Evolutionary conservation across 1,140 invertebrate species (phyloP), one percentile per base, ranked within the genome.

Genomic region (Rhyacophila brunnea): DNA sequence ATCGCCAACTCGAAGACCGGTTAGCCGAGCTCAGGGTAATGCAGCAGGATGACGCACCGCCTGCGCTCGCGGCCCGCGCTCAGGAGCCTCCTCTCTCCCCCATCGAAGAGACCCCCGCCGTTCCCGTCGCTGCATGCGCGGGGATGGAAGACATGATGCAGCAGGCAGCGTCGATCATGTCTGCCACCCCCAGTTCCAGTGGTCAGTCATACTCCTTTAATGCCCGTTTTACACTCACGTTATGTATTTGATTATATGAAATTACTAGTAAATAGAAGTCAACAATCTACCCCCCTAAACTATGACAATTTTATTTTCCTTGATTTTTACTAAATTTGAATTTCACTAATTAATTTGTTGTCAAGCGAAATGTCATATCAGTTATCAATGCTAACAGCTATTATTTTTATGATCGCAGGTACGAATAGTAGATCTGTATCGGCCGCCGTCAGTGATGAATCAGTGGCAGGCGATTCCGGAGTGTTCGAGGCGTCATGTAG

Each of bases 391-490:
- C n/a, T n/a, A n/a, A n/a, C n/a, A n/a, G n/a, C n/a, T n/a, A n/a
- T n/a, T n/a, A n/a, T n/a, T n/a, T n/a, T n/a, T n/a, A n/a, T n/a
- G n/a, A n/a, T n/a, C n/a, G n/a, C 83, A 58, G 87, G 87, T 23
- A 87, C 87, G 15, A 91, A 91, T 66, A 91, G 88, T 43, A 83
- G 89, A 67, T 92, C 90, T 32, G 93, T 96, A 15, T 96, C 93
- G 6, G 93, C 94, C 23, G 93, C 94, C 19, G 93, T 96, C 0
- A 96, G 93, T 74, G 94, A 97, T 73, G 95, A 97, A 71, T 96
- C 93, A 35, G 94, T 98, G 15, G 94, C 95, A 34, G 95, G 95
- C 0, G 95, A 98, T 71, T 96, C 93, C 0, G 95, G 95, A 1
- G 95, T 98, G 13, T 98, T 97, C 74, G 95, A 97, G 71, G 93